Evolutionary conservation across 2,888 invertebrate genomes (phyloP).

Genomic region (Ophraella communa): DNA sequence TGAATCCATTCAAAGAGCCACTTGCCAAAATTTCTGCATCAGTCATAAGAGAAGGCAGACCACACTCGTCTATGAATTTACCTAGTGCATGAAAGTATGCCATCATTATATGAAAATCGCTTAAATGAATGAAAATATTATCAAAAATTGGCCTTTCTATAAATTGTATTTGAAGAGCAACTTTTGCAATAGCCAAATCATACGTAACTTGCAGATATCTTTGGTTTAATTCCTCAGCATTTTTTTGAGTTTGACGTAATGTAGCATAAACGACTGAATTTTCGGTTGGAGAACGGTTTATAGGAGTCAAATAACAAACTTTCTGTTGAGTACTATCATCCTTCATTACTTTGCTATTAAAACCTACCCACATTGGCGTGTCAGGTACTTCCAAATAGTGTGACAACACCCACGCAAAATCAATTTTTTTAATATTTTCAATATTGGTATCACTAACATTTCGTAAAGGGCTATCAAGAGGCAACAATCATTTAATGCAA

Average conservation of each 20-base stretch:
- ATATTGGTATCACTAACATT: not conserved
- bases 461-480: not conserved
- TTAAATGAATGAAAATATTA: constrained; percentile 49
- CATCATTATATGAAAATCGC: constrained; percentile 51
- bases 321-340: constrained; percentile 9
- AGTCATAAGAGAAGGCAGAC: constrained; percentile 41
- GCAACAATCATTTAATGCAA: not conserved
- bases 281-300: constrained; percentile 46
- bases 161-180: constrained; percentile 40
- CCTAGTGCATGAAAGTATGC: constrained; percentile 50
- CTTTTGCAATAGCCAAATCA: constrained; percentile 46
- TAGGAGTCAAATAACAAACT: constrained; percentile 40
- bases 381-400: constrained; percentile 27
- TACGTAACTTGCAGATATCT: constrained; percentile 38
- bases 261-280: constrained; percentile 37
- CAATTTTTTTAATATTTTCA: not conserved
- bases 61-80: constrained; percentile 45
- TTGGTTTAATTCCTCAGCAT: constrained; percentile 35
- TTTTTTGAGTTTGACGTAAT: constrained; percentile 34
- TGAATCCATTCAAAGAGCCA: constrained; percentile 45
- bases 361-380: constrained; percentile 27
- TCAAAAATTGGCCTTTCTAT: constrained; percentile 37
- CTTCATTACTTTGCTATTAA: not conserved
- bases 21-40: constrained; percentile 42
- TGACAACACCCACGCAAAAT: constrained; percentile 30